Evolutionary conservation across 2,113 vertebrate species (phyloP), one percentile per base, ranked within the genome.

Genomic region (Pyrgilauda ruficollis): DNA sequence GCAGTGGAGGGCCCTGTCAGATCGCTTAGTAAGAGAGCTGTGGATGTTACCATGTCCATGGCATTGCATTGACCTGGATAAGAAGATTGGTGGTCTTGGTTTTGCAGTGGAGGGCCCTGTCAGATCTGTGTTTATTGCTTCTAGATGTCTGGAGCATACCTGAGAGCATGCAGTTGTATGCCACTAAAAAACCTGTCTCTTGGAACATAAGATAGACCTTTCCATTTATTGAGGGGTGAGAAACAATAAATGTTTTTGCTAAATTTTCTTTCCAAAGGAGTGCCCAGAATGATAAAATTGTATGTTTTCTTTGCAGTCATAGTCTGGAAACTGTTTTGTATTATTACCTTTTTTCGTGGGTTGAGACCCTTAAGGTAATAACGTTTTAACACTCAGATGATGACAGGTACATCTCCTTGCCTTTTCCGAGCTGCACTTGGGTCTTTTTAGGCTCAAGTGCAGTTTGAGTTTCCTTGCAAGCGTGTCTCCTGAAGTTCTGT

Each of bases 401-500:
- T 47, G 68, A 21, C 2, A 4, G 14, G 23, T 62, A 26, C 4
- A 31, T 50, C 46, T 89, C 10, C 35, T 77, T 83, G 23, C 13
- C 8, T 83, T 73, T 84, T 89, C 8, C 21, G 11, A 67, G 27
- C 41, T 87, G 46, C 13, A 7, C 39, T 41, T 41, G 14, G 35
- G 21, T 56, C 8, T 61, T 84, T 70, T 82, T 35, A 15, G 1
- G 5, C 68, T 49, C 41, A 23, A 49, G 9, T 2, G 17, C 17
- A 44, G 9, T 31, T 31, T 30, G 61, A 39, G 27, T n/a, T 12
- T 47, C 43, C 15, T 13, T 56, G 16, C 2, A 63, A 67, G 22
- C 1, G 7, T 33, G 10, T 11, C 4, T 37, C 6, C 13, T 55
- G 28, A 10, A 3, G 5, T 49, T 64, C 9, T 9, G 17, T 10